A percentile compares a stretch with the other conserved stretches of the same genome.
Conservation (phyloP, 1,140 invertebrate species). For the Bombyx mori region ASM3026992v2 NC_085128.1:6041001-6041500, state of each 20-base stretch:
- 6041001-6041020: conserved; percentile 97
- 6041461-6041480: conserved; percentile 80
- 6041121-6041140: no score
- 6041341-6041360: conserved; percentile 89
- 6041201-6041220: no score
- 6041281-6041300: conserved; percentile 36
- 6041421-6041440: conserved; percentile 89
- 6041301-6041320: conserved; percentile 91
- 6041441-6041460: conserved; percentile 87
- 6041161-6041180: no score
- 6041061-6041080: conserved; percentile 39
- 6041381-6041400: conserved; percentile 84
- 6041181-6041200: no score
- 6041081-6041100: no score
- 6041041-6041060: conserved; percentile 85
- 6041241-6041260: no score
- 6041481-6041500: not conserved
- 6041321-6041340: conserved; percentile 94
- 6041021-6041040: conserved; percentile 98
- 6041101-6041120: no score
- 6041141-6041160: no score
- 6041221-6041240: no score
- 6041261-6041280: no score
- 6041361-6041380: conserved; percentile 90
- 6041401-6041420: conserved; percentile 84